Evolutionary conservation across 2,888 invertebrate species (phyloP), one percentile per base, ranked within the genome.

Genomic region (Orthonychiurus folsomi): DNA sequence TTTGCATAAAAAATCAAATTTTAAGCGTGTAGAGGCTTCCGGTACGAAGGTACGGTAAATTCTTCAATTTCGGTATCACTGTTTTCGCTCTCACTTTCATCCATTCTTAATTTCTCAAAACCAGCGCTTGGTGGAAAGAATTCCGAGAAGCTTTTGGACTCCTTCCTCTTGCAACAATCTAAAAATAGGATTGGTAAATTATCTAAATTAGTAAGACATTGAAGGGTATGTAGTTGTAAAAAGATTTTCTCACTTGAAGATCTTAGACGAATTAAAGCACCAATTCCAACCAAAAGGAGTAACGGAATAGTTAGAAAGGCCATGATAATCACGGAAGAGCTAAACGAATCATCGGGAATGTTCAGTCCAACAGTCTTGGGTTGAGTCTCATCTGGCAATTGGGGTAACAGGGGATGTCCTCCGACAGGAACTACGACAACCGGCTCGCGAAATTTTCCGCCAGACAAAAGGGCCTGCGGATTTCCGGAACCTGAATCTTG

Each of bases 71-170:
- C 70, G n/a, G 69, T 68, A 28, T 72, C 70, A 59, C 69, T 71
- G 57, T 72, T 72, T 24, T 72, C 72, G 56, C 66, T 67, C 28
- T 69, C 70, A 50, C 69, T 67, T 60, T 72, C 72, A 27, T 72
- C 72, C 72, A 71, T 72, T 48, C 68, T 54, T 18, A 72, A 59
- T 52, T 71, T 72, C 50, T 72, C 70, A 57, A 72, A 72, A 9
- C 72, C 72, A 52, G 70, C 72, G 66, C 69, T 69, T 5, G 72
- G 70, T 21, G 70, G 72, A 47, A 72, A 72, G 59, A 72, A 72
- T 52, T 72, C 72, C 1, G 72, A 64, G 60, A 72, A 72, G 56
- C 72, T 72, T 65, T 71, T 72, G 1, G 72, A 67, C 50, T 71
- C 69, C 56, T 68, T 69, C 18, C 61, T 15, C 50, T 65, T 64